A percentile compares a stretch with the other conserved stretches of the same genome.
These are phyloP conservation scores for Sphenodon punctatus DNA, from an alignment of 2,797 vertebrate genomes.

Conservation along the genomic window DNA sequence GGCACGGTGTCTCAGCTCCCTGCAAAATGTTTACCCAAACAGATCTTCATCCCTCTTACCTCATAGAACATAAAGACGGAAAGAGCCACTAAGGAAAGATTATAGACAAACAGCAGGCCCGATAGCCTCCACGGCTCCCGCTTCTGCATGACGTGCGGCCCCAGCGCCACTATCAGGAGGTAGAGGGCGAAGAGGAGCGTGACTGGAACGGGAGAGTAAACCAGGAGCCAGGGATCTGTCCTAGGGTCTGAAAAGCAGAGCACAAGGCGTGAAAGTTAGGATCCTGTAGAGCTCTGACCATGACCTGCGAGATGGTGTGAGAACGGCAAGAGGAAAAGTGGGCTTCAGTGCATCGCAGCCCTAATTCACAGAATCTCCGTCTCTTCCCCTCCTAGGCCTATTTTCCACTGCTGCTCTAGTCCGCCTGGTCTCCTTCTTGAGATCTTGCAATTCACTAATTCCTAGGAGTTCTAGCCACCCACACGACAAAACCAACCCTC, in stretches of 20 bases:
- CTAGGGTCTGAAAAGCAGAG: slow-evolving; percentile 74
- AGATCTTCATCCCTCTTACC: too few species aligned
- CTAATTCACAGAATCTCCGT: background rate
- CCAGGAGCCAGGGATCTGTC: slow-evolving; percentile 76
- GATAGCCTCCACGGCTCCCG: slow-evolving; percentile 65
- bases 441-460: too few species aligned
- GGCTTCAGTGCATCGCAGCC: rapidly evolving
- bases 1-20: too few species aligned
- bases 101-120: slow-evolving; percentile 70
- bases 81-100: slow-evolving; percentile 73
- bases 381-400: background rate
- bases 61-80: slow-evolving; percentile 79
- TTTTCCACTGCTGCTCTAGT: too few species aligned
- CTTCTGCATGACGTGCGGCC: slow-evolving; percentile 62
- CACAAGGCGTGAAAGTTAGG: background rate
- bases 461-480: too few species aligned
- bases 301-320: background rate
- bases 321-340: background rate
- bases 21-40: background rate
- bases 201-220: slow-evolving; percentile 74
- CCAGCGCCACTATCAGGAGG: slow-evolving; percentile 70
- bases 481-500: too few species aligned
- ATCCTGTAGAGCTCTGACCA: too few species aligned
- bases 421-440: background rate
- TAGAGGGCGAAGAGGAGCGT: slow-evolving; percentile 69